These are phyloP conservation scores for Darevskia nairensis DNA, from an alignment of 2,797 vertebrate species.

Conservation along the genomic window DNA sequence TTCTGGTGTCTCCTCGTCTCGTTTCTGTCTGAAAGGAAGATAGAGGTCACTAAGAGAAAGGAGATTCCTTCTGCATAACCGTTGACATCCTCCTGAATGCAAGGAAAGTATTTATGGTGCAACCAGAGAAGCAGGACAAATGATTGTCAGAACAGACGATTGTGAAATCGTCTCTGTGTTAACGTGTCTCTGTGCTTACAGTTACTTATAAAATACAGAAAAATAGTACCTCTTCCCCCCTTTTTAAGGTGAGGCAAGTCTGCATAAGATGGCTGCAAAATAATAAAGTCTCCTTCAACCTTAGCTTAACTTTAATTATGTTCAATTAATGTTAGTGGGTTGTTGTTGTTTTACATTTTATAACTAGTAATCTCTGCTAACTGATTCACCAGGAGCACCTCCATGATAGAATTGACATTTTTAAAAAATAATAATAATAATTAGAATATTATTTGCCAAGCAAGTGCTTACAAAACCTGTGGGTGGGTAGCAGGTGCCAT, in stretches of 20 bases:
- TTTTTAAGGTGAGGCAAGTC: no score
- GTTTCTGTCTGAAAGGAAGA: conserved; percentile 86
- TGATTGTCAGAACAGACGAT: not conserved
- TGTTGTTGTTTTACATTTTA: no score
- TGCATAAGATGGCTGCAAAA: no score
- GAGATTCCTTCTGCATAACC: not conserved
- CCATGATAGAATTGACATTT: not conserved
- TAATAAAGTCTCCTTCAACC: no score
- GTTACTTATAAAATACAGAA: no score
- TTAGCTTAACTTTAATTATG: no score
- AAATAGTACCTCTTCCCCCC: no score
- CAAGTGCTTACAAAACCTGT: not conserved
- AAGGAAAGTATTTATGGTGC: not conserved
- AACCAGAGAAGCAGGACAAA: not conserved
- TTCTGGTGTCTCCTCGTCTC: conserved; percentile 90
- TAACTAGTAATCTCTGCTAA: no score
- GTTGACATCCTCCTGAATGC: not conserved
- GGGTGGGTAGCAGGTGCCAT: not conserved
- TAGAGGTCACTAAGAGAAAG: conserved; percentile 11
- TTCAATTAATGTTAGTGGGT: no score
- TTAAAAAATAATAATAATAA: no score
- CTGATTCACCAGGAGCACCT: no score
- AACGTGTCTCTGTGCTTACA: no score
- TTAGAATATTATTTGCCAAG: not conserved
- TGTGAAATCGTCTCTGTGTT: not conserved